Percentiles rank a stretch among this genome's conserved stretches.
Evolutionary conservation across 2,797 vertebrate species (phyloP).

Genomic region (Cygnus olor): DNA sequence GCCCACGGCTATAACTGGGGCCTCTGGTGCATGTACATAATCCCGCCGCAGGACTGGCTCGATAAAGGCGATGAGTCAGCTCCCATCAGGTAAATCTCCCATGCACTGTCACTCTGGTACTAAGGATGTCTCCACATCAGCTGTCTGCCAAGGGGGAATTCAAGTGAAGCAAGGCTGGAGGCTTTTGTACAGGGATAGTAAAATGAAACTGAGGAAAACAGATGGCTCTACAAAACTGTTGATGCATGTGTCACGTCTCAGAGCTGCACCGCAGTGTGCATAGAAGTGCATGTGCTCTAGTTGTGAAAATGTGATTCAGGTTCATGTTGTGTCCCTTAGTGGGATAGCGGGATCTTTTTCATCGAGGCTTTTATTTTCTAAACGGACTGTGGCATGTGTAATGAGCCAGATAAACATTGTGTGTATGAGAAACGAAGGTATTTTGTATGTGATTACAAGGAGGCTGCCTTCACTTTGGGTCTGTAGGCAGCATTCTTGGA

Average conservation of each 20-base stretch:
- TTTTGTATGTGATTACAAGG: neutral
- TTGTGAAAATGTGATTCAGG: neutral
- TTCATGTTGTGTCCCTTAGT: rapidly evolving
- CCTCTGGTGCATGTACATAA: constrained; percentile 99
- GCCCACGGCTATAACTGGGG: constrained; percentile 99
- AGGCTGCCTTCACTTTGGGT: neutral
- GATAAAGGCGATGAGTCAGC: constrained; percentile 96
- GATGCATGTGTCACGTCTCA: rapidly evolving
- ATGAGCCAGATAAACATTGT: neutral
- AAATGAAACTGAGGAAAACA: neutral
- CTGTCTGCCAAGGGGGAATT: neutral
- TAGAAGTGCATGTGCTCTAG: rapidly evolving
- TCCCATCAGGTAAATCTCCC: constrained; percentile 90
- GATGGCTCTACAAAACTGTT: neutral
- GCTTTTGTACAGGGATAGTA: neutral
- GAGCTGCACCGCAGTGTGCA: rapidly evolving
- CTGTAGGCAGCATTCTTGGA: neutral
- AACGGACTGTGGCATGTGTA: neutral
- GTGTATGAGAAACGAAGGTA: neutral
- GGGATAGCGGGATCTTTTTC: neutral
- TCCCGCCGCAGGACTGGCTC: constrained; percentile 96
- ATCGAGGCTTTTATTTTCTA: neutral
- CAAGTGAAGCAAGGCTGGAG: neutral
- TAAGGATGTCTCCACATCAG: rapidly evolving
- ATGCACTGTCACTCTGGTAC: neutral